These are phyloP conservation scores for Isurus oxyrinchus DNA, from an alignment of 2,113 vertebrate genomes.

Conservation along the genomic window DNA sequence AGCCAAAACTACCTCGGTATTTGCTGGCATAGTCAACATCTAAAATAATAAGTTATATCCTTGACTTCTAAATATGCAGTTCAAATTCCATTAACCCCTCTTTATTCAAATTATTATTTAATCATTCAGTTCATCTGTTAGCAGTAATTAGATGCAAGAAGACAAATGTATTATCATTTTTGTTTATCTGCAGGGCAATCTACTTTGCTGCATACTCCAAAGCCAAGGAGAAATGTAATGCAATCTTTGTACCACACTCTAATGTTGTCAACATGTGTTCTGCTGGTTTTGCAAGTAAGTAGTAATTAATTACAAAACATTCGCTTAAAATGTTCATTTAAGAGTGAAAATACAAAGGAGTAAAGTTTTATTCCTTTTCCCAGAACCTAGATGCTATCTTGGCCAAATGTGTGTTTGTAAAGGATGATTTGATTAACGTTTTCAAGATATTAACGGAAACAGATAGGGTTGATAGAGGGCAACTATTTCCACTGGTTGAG, in stretches of 20 bases:
- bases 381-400: neutral
- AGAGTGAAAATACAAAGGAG: neutral
- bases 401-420: neutral
- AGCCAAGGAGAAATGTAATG: constrained; percentile 85
- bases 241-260: constrained; percentile 83
- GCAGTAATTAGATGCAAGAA: neutral
- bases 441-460: neutral
- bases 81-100: neutral
- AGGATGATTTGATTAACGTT: neutral
- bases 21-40: neutral
- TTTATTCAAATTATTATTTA: neutral
- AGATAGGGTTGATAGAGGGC: neutral
- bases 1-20: neutral
- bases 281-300: constrained; percentile 84
- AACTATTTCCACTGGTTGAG: neutral
- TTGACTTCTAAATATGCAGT: neutral
- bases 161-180: constrained; percentile 31
- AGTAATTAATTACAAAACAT: neutral
- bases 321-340: neutral
- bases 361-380: neutral
- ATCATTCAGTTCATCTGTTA: neutral
- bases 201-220: constrained; percentile 95
- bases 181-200: constrained; percentile 69
- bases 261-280: constrained; percentile 83
- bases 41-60: neutral